Conservation (phyloP, 2,888 invertebrate genomes). For the Diachrysia chrysitis region DNA sequence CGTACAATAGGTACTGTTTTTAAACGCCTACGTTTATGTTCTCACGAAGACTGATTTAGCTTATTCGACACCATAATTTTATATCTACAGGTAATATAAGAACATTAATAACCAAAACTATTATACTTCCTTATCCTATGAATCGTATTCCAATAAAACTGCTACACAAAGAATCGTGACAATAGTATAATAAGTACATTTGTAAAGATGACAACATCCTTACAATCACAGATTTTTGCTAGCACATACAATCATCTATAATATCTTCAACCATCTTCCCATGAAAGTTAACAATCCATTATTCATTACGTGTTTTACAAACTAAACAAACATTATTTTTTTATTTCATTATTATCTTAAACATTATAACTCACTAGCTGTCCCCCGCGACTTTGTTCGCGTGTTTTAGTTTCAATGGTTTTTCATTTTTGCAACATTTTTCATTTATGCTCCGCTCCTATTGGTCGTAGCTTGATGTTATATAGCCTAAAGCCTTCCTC, state of each 20-base stretch:
- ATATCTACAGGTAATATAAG: too few relatives aligned
- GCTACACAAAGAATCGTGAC: not conserved
- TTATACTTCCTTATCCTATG: not conserved
- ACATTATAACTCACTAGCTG: too few relatives aligned
- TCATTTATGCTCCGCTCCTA: too few relatives aligned
- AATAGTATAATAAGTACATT: not conserved
- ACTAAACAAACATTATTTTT: not conserved
- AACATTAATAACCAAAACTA: not conserved
- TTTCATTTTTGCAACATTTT: too few relatives aligned
- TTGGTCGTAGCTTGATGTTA: too few relatives aligned
- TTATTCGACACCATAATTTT: too few relatives aligned
- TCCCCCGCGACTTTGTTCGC: too few relatives aligned
- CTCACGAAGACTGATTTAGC: too few relatives aligned
- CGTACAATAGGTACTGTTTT: too few relatives aligned
- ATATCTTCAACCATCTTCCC: not conserved
- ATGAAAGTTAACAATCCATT: slow-evolving; percentile 1
- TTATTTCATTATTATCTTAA: not conserved
- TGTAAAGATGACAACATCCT: not conserved
- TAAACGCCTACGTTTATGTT: too few relatives aligned
- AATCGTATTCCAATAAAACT: not conserved
- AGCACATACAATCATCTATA: not conserved
- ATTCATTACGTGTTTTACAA: not conserved
- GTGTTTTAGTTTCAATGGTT: too few relatives aligned
- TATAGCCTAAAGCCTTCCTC: too few relatives aligned
- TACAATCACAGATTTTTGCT: slow-evolving; percentile 1